Base-by-base conservation (phyloP, 2,113 vertebrate species). In the Epinephelus moara region DNA sequence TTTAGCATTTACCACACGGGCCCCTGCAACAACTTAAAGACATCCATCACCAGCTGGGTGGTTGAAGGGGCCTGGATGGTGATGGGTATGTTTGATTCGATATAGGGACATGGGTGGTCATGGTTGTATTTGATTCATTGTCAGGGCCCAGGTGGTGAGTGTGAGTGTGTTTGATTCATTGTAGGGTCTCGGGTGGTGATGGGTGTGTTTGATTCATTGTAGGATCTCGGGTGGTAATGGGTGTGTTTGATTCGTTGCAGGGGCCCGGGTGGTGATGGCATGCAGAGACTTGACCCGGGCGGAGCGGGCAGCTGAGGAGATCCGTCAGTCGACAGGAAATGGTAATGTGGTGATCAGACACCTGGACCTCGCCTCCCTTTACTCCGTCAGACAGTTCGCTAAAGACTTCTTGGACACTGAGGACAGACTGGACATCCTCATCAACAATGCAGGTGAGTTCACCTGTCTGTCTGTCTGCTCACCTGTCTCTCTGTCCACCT, bases 251-350 rank as follows among this genome's bases (percentile, higher is more conserved):
- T 61, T 40, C 0, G 42, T n/a, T 42, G n/a, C 71, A 93, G 92
- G 93, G 8, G 89, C 95, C 27, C 90, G 94, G 27, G 95, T 96
- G 67, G 89, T 96, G 30, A 95, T 96, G 93, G 95, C 94, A 0
- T 96, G 95, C 82, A 89, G 95, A 42, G 95, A 96, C 69, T 79
- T 95, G 85, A 82, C n/a, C 6, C 84, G 94, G 53, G 94, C 93
- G 0, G 92, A 93, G 85, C 55, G 0, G 2, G 92, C 94, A 0
- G 95, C 93, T 0, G 91, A 93, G 37, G 87, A 94, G 64, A 90
- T 96, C 70, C 84, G 93, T 0, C 47, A 0, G 4, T 59, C 73
- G 1, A 94, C 94, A 13, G 94, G 95, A 53, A 96, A 95, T 1
- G 90, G 93, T 0, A 95, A 96, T 33, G 91, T 96, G 15, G 92